Conservation (phyloP, 2,797 vertebrate species). For the Periophthalmus magnuspinnatus region DNA sequence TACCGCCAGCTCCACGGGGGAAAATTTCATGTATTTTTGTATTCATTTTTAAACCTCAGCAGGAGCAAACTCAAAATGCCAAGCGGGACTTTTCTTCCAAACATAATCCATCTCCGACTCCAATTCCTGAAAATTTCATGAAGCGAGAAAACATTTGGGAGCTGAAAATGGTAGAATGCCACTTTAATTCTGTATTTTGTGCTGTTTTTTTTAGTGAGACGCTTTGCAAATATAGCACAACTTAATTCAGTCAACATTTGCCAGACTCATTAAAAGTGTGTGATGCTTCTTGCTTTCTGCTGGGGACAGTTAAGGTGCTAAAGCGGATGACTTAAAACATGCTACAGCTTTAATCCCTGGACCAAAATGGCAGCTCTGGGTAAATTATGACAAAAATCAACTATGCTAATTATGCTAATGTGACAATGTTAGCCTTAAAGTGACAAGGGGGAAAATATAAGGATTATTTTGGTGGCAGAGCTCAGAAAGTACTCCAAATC, state of each 20-base stretch:
- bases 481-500: neutral
- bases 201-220: neutral
- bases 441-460: constrained; percentile 21
- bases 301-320: constrained; percentile 30
- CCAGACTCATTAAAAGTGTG: constrained; percentile 24
- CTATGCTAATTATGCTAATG: constrained; percentile 38
- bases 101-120: constrained; percentile 6
- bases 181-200: neutral
- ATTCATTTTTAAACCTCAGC: constrained; percentile 15
- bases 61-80: constrained; percentile 12
- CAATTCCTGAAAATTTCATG: constrained; percentile 13
- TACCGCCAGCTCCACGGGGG: neutral
- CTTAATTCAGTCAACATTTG: constrained; percentile 19
- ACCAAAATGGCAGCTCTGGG: constrained; percentile 25
- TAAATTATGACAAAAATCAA: constrained; percentile 39
- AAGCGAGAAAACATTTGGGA: constrained; percentile 10
- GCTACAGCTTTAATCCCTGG: constrained; percentile 17
- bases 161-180: constrained; percentile 19
- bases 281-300: constrained; percentile 25
- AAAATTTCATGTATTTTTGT: neutral
- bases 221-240: neutral
- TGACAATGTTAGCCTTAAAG: constrained; percentile 35
- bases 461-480: constrained; percentile 12
- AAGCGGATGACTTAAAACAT: constrained; percentile 31
- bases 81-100: neutral